A percentile compares a stretch with the other conserved stretches of the same genome.
Evolutionary conservation across 2,797 vertebrate genomes (phyloP).

Genomic region (Eurystomus glaucurus): DNA sequence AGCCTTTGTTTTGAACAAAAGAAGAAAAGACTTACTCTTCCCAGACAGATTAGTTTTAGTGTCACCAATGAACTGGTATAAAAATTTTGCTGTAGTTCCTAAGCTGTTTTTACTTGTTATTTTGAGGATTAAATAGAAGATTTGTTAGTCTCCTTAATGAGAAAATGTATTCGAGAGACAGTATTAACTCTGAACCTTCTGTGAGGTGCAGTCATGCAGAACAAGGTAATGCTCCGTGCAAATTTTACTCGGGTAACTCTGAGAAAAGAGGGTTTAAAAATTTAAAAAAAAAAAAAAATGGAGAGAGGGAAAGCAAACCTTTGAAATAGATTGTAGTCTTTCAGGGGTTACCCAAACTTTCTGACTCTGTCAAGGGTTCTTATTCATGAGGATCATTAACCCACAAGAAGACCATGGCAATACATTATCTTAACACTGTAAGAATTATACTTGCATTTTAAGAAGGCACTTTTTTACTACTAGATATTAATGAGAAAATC

Average conservation of each 20-base stretch:
- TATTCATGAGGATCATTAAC: background rate
- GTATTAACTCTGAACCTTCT: background rate
- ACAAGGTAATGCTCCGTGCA: background rate
- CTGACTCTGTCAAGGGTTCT: background rate
- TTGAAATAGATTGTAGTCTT: background rate
- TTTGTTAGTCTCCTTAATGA: background rate
- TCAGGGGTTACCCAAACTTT: background rate
- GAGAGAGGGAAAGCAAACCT: background rate
- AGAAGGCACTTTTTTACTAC: background rate
- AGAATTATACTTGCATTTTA: background rate
- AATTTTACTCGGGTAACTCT: background rate
- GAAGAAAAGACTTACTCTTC: background rate
- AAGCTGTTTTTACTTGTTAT: background rate
- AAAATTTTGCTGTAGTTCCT: conserved; percentile 6
- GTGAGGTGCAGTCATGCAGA: background rate
- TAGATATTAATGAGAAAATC: background rate
- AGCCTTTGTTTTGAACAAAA: conserved; percentile 6
- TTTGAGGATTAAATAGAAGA: background rate
- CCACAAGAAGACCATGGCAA: background rate
- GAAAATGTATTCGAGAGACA: background rate
- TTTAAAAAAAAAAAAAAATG: background rate
- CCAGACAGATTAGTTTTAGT: background rate
- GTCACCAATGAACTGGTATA: background rate
- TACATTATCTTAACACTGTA: background rate
- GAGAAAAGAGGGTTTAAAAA: background rate